Evolutionary conservation across 2,113 vertebrate species (phyloP), one percentile per base, ranked within the genome.

Genomic region (Scopus umbretta): DNA sequence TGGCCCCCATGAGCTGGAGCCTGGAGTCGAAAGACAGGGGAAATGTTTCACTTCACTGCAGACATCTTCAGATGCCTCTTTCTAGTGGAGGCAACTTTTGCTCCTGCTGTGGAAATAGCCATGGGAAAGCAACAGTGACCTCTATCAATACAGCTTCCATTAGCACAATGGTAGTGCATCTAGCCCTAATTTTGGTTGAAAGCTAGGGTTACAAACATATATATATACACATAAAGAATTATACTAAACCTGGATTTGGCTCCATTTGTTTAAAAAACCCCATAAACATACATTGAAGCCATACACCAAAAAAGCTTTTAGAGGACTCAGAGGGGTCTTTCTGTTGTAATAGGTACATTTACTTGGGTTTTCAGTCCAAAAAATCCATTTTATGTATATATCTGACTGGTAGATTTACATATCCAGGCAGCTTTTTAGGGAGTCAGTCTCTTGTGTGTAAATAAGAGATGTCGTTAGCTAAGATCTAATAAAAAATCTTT

Each of bases 391-490:
- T 92, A 90, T 83, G 38, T 80, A 63, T 80, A 73, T 83, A 93
- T 96, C 55, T 94, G 88, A 82, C 82, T 92, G 50, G 90, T 80
- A 96, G 79, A 97, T 96, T 95, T 96, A 97, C 94, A 96, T 94
- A 96, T 78, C 85, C 75, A 86, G 67, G 63, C 90, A 95, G 90
- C 81, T 93, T 96, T 95, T 94, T 92, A 96, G 88, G 88, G 88
- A 95, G 88, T 93, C 88, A 83, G 79, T 92, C 92, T 96, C 88
- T 52, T 86, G 88, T 90, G 90, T 93, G 79, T 93, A 97, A 97
- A 97, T 95, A 96, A 95, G 90, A 96, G 68, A 96, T 86, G 90
- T 88, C 92, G 94, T 95, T 94, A 96, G 92, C 92, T 96, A 93
- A 95, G 81, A 95, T 90, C 81, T 95, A 96, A 93, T 96, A 93